A percentile compares a stretch with the other conserved stretches of the same genome.
These are phyloP conservation scores for Okapia johnstoni DNA, from an alignment of 2,113 vertebrate genomes.

Conservation along the genomic window DNA sequence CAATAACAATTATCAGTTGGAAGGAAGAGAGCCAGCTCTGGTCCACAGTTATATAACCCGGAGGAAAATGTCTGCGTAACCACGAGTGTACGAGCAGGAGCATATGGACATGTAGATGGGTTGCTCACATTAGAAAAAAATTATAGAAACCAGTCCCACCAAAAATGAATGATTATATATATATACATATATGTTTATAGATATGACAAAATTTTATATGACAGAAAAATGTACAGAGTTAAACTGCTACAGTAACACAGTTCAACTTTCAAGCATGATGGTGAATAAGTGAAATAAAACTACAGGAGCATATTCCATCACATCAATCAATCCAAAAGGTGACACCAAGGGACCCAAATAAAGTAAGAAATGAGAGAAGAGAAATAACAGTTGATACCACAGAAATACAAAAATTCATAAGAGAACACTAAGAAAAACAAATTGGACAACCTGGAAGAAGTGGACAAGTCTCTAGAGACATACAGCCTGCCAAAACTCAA, in stretches of 20 bases:
- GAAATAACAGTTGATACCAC: neutral
- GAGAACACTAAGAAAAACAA: neutral
- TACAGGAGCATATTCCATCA: neutral
- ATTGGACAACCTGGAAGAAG: neutral
- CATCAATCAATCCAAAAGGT: neutral
- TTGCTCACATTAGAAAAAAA: neutral
- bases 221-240: neutral
- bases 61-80: neutral
- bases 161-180: neutral
- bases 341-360: neutral
- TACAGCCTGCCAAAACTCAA: neutral
- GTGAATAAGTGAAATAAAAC: neutral
- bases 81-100: neutral
- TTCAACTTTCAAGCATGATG: neutral
- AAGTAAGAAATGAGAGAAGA: neutral
- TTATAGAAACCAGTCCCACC: neutral
- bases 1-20: too few relatives aligned
- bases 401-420: neutral
- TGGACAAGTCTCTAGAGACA: neutral
- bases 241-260: neutral
- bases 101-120: neutral
- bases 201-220: neutral
- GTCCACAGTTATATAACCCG: neutral
- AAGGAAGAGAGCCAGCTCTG: neutral
- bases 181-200: neutral